Percentiles rank a stretch among this genome's conserved stretches.
Evolutionary conservation across 2,797 vertebrate species (phyloP).

Genomic region (Sebastolobus altivelis): DNA sequence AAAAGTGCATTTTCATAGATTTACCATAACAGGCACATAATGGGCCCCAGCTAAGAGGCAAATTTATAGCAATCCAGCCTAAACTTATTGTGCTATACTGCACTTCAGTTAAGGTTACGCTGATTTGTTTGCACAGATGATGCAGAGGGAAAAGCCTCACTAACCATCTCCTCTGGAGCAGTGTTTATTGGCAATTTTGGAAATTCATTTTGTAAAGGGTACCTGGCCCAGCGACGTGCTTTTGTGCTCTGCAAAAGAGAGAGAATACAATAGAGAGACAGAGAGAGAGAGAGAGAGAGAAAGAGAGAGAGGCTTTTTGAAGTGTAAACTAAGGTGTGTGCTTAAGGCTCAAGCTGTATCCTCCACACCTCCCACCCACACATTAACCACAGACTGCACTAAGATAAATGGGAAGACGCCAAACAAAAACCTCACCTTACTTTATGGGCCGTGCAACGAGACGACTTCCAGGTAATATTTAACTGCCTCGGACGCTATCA

Average conservation of each 20-base stretch:
- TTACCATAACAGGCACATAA: not conserved
- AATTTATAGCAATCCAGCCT: not conserved
- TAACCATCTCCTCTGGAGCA: not conserved
- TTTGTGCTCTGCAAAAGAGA: not conserved
- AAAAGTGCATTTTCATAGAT: not conserved
- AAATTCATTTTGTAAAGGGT: not conserved
- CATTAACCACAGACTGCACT: conserved; percentile 51
- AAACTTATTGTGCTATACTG: not conserved
- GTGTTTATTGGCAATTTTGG: not conserved
- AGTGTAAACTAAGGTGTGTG: conserved; percentile 52
- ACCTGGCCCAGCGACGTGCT: not conserved
- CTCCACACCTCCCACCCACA: conserved; percentile 57
- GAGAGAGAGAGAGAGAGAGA: not conserved
- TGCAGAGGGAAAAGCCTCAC: not conserved
- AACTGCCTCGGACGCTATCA: conserved; percentile 41
- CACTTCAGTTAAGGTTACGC: not conserved
- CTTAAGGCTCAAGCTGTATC: conserved; percentile 31
- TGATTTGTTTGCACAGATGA: not conserved
- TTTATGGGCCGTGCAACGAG: conserved; percentile 31
- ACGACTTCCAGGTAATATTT: conserved; percentile 61
- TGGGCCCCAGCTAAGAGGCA: not conserved
- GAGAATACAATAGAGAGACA: not conserved
- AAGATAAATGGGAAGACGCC: conserved; percentile 50
- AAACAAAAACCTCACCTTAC: conserved; percentile 46
- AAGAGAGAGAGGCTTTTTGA: conserved; percentile 18